These are phyloP conservation scores for Hyaena hyaena DNA, from an alignment of 2,113 vertebrate genomes.

Conservation along the genomic window DNA sequence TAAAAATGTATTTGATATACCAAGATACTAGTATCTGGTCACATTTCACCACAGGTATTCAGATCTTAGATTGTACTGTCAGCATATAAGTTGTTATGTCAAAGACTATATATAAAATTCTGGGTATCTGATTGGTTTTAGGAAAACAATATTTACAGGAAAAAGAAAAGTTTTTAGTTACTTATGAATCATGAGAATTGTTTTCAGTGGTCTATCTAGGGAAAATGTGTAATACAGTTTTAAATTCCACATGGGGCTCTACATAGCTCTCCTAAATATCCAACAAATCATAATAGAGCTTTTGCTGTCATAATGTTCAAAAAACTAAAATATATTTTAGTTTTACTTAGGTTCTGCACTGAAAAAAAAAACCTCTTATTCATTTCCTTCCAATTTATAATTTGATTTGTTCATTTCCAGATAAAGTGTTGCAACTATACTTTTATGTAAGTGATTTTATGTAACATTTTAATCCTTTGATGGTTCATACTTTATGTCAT, in stretches of 20 bases:
- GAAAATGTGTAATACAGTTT: background rate
- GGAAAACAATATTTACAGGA: background rate
- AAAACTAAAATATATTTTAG: background rate
- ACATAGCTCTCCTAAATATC: background rate
- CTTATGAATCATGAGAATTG: background rate
- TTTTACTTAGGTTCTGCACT: background rate
- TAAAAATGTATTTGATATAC: background rate
- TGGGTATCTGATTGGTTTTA: background rate
- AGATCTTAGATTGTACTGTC: background rate
- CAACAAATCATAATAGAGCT: background rate
- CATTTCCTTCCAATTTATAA: background rate
- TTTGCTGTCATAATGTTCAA: background rate
- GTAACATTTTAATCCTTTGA: background rate
- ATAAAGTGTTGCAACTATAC: background rate
- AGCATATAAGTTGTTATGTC: background rate
- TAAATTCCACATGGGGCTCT: background rate
- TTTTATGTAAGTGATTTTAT: background rate
- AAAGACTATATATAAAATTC: background rate
- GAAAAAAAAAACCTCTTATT: background rate
- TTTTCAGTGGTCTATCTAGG: background rate
- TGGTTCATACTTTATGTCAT: background rate
- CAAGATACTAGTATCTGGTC: background rate
- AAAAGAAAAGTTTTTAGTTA: background rate
- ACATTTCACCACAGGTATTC: slow-evolving; percentile 25
- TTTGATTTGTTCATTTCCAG: background rate